Evolutionary conservation across 2,797 vertebrate genomes (phyloP), one percentile per base, ranked within the genome.

Genomic region (Premnoplex brunnescens): DNA sequence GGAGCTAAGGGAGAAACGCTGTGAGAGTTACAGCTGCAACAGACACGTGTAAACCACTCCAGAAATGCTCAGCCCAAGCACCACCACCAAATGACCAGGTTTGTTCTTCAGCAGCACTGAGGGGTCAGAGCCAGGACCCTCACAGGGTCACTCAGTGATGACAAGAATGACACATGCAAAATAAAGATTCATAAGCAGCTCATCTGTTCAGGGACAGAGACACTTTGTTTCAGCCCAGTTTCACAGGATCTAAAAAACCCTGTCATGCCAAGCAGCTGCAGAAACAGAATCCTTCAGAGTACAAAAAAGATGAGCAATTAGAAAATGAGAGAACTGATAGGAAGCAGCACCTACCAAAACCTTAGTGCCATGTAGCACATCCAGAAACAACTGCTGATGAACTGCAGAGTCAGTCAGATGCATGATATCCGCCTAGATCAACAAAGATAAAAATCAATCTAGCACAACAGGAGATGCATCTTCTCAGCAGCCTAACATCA

Each of bases 361-460:
- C 97, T 98, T 99, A 92, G 99, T 98, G 37, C 98, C 98, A 10
- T 98, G 98, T 20, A 99, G 97, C 62, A 99, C 98, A 5, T 99
- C 99, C 97, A 99, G 98, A 96, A 99, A 99, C 28, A 99, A 98
- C 69, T 99, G 99, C 88, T 98, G 98, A 67, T 97, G 98, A 68
- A 98, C 97, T 2, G 97, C 92, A n/a, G 98, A 92, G 14, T 99
- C 99, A 1, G 98, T 99, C 60, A 99, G 96, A 74, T 99, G 99
- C 99, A 99, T 99, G 88, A 99, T 98, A 56, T 99, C 99, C 0
- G 98, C 98, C 99, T 99, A 88, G 86, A 59, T 41, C n/a, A 85
- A 89, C 48, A 80, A 43, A 91, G 49, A 88, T 51, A 54, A 68
- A 76, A 10, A 73, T 51, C 52, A 72, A 14, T 71, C 52, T 83